These are phyloP conservation scores for Arizona elegans DNA, from an alignment of 2,113 vertebrate genomes.

Conservation along the genomic window DNA sequence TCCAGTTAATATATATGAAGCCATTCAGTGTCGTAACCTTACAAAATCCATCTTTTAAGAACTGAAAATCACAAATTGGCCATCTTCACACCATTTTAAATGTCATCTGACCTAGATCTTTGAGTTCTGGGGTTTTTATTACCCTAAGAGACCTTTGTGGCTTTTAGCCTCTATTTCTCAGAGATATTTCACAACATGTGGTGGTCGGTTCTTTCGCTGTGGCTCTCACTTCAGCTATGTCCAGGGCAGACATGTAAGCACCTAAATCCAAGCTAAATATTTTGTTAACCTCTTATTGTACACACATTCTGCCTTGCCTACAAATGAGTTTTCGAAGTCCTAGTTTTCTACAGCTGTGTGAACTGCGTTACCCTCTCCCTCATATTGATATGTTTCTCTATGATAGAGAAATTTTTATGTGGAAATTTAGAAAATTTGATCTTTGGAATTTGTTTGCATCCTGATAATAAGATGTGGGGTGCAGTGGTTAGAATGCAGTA, in stretches of 20 bases:
- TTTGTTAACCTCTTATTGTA: slow-evolving; percentile 52
- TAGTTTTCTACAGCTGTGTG: slow-evolving; percentile 30
- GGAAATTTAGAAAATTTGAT: not conserved
- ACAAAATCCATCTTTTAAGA: not conserved
- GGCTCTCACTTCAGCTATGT: slow-evolving; percentile 43
- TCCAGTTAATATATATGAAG: not conserved
- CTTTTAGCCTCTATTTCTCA: slow-evolving; percentile 40
- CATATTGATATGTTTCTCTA: not conserved
- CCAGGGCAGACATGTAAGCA: slow-evolving; percentile 1
- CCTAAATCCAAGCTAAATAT: slow-evolving; percentile 23
- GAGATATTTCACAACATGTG: slow-evolving; percentile 41
- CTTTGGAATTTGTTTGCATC: not conserved
- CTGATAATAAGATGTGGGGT: not conserved
- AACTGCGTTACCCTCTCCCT: not conserved
- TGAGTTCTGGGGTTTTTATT: not conserved
- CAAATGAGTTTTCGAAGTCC: slow-evolving; percentile 15
- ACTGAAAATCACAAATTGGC: not conserved
- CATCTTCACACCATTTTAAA: not conserved
- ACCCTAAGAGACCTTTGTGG: slow-evolving; percentile 32
- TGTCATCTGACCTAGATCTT: slow-evolving; percentile 33
- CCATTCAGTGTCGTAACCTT: not conserved
- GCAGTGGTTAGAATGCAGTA: too few species aligned
- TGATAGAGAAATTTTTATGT: not conserved
- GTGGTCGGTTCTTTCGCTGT: slow-evolving; percentile 29
- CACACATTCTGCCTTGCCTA: not conserved